Percentiles rank a stretch among this genome's conserved stretches.
Conservation (phyloP, 2,888 invertebrate species). For the Dascillus cervinus region DNA sequence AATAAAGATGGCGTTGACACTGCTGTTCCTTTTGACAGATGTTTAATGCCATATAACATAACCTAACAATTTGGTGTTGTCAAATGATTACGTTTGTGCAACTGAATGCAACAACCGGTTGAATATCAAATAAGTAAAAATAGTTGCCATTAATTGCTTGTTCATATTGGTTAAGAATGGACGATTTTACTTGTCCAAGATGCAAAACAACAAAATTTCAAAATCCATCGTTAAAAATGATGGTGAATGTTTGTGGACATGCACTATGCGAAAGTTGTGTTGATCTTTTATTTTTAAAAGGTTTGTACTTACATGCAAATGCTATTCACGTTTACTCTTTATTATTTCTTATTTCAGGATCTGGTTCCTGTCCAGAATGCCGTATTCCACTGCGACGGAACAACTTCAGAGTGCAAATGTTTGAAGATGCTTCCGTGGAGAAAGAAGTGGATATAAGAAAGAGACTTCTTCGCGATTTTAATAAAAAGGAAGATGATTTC, state of each 20-base stretch:
- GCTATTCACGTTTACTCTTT: slow-evolving; percentile 4
- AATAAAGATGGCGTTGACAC: too few relatives aligned
- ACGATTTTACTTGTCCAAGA: slow-evolving; percentile 85
- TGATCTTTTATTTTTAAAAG: slow-evolving; percentile 91
- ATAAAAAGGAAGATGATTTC: slow-evolving; percentile 95
- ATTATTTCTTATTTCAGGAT: slow-evolving; percentile 50
- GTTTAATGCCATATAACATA: too few relatives aligned
- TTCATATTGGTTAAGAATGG: slow-evolving; percentile 53
- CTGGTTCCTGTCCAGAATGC: slow-evolving; percentile 93
- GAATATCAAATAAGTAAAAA: too few relatives aligned
- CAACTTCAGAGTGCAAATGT: slow-evolving; percentile 89
- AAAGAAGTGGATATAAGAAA: slow-evolving; percentile 95
- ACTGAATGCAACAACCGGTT: too few relatives aligned
- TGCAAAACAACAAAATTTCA: slow-evolving; percentile 96
- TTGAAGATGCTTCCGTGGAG: slow-evolving; percentile 94
- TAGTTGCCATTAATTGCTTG: too few relatives aligned
- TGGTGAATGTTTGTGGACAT: slow-evolving; percentile 98
- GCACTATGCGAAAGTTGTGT: slow-evolving; percentile 97
- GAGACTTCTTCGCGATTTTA: slow-evolving; percentile 81
- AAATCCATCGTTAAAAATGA: slow-evolving; percentile 91
- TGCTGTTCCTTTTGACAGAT: too few relatives aligned
- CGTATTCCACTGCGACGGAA: slow-evolving; percentile 77
- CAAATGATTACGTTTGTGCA: too few relatives aligned
- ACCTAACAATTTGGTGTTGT: too few relatives aligned
- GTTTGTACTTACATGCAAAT: slow-evolving; percentile 45